Base-by-base conservation (phyloP, 2,797 vertebrate species). In the Saxicola maurus region DNA sequence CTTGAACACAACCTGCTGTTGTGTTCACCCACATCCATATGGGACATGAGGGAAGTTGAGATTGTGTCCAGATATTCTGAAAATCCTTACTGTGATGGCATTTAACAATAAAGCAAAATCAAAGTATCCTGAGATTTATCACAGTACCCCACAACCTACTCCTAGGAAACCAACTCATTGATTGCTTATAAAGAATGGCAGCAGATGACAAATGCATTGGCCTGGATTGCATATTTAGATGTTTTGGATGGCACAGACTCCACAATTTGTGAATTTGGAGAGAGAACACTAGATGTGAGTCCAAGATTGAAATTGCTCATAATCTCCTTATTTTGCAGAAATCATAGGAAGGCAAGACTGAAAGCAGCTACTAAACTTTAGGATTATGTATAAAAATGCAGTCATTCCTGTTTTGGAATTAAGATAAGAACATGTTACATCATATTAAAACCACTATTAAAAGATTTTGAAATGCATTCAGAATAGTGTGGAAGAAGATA, bases 261-360 rank as follows among this genome's bases (percentile, higher is more conserved):
- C 55, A 62, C 52, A 62, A 33, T 86, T 69, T 69, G 27, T 84
- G 78, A 69, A 43, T 76, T 53, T 88, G 74, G 64, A 86, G 37
- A 69, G 46, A 84, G 40, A 79, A 66, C 9, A 46, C 69, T 33
- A 79, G 67, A 91, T 82, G 2, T 23, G 33, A 92, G 38, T 45
- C 67, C 84, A 90, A 86, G 49, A 82, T 0, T 69, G 56, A 91
- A 86, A 79, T 73, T 71, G 37, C 37, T 88, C 45, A 69, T 88
- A 79, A 84, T 94, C 48, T 84, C 38, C 52, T 90, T 84, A 79
- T 73, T 90, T 52, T 88, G 45, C 43, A 60, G 48, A 90, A 88
- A 82, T 31, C 48, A 45, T 66, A 62, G 33, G 60, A 81, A 65
- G 28, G 30, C n/a, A 60, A 80, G 43, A 80, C 23, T 64, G 59